Percentiles rank a stretch among this genome's conserved stretches.
These are phyloP conservation scores for Megaptera novaeangliae DNA, from an alignment of 2,113 vertebrate species.

Conservation along the genomic window DNA sequence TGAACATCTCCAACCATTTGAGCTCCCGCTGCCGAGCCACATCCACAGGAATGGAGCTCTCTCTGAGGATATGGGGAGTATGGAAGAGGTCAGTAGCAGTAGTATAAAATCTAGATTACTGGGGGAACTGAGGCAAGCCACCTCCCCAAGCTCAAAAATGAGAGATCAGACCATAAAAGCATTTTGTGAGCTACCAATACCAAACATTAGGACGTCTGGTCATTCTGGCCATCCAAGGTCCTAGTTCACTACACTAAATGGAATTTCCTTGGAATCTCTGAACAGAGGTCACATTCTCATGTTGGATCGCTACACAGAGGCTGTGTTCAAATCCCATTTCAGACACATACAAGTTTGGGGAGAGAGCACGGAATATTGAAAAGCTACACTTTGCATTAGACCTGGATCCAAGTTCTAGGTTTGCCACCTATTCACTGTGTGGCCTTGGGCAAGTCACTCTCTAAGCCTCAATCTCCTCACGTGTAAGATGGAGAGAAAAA, in stretches of 20 bases:
- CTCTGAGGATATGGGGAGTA: constrained; percentile 77
- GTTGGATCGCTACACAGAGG: not conserved
- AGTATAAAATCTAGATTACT: not conserved
- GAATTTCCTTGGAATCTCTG: not conserved
- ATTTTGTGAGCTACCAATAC: not conserved
- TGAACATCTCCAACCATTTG: constrained; percentile 95
- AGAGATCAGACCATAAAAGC: not conserved
- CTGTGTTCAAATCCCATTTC: constrained; percentile 17
- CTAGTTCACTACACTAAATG: not conserved
- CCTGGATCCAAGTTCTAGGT: not conserved
- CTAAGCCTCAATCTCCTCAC: constrained; percentile 20
- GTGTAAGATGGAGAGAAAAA: not conserved
- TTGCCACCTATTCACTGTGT: constrained; percentile 11
- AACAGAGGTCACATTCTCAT: not conserved
- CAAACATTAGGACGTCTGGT: not conserved
- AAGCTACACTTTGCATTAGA: not conserved
- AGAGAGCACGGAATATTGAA: not conserved
- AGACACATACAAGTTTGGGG: not conserved
- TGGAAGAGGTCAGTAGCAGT: constrained; percentile 12
- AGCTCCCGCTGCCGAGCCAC: constrained; percentile 91
- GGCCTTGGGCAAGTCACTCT: constrained; percentile 25
- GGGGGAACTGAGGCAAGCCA: not conserved
- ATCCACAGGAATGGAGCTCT: constrained; percentile 85
- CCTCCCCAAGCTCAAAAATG: not conserved
- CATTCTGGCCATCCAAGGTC: not conserved